Evolutionary conservation across 2,888 invertebrate genomes (phyloP).

Genomic region (Endotricha flammealis): DNA sequence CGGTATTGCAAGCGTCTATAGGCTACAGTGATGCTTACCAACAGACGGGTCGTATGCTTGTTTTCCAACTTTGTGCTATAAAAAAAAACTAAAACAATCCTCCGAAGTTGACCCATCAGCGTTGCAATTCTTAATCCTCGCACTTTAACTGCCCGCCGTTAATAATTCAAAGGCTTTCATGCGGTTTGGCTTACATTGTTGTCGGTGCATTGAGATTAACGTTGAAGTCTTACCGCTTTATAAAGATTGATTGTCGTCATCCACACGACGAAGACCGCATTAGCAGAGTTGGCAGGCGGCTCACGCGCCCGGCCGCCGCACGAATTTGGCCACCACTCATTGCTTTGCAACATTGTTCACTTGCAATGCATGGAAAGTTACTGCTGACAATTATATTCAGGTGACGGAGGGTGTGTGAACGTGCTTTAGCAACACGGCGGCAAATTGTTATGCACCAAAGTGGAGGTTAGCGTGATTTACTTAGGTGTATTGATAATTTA

Average conservation of each 20-base stretch:
- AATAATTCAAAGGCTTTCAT: constrained; percentile 3
- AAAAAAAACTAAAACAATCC: too few relatives aligned
- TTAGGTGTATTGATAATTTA: too few relatives aligned
- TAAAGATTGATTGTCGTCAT: constrained; percentile 41
- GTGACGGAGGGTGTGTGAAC: not conserved
- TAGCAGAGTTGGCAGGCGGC: constrained; percentile 44
- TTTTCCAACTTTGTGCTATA: too few relatives aligned
- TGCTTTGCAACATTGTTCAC: constrained; percentile 60
- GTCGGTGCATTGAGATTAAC: constrained; percentile 36
- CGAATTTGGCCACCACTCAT: constrained; percentile 45
- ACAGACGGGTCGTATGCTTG: too few relatives aligned
- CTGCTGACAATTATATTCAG: constrained; percentile 20
- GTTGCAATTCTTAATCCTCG: too few relatives aligned
- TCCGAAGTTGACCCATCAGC: too few relatives aligned
- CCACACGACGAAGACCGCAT: constrained; percentile 28
- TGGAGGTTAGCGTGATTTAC: too few relatives aligned
- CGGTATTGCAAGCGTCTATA: too few relatives aligned
- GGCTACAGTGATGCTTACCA: too few relatives aligned
- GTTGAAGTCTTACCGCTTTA: constrained; percentile 31
- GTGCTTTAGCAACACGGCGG: constrained; percentile 8
- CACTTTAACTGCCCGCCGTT: too few relatives aligned
- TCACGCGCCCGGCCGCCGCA: constrained; percentile 45
- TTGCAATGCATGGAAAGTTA: constrained; percentile 51
- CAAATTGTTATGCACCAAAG: not conserved
- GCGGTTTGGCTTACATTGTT: constrained; percentile 13